These are phyloP conservation scores for Rotaria macrura DNA, from an alignment of 2,888 invertebrate species.

Conservation along the genomic window DNA sequence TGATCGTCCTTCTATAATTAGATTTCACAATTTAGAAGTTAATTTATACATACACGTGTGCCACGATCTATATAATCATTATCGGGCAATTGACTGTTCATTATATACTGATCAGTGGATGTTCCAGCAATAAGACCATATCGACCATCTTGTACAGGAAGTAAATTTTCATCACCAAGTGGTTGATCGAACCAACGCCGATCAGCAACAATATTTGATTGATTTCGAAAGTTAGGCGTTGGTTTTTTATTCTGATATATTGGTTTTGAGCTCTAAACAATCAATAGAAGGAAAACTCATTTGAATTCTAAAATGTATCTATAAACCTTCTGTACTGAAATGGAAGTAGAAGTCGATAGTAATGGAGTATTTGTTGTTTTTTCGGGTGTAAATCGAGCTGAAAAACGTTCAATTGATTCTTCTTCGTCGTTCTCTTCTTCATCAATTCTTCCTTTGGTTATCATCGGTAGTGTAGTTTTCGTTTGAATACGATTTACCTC, in stretches of 20 bases:
- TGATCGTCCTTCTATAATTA: not conserved
- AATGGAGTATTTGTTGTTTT: not conserved
- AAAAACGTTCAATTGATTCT: not conserved
- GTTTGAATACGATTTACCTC: not conserved
- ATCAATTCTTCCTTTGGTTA: not conserved
- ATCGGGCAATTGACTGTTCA: not conserved
- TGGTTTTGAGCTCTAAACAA: not conserved
- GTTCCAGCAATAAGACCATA: not conserved
- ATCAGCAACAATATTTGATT: not conserved
- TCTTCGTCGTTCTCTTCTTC: not conserved
- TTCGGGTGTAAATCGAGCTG: not conserved
- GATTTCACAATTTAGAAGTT: no score
- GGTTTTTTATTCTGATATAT: not conserved
- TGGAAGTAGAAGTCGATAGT: not conserved
- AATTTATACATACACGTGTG: not conserved
- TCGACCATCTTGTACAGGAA: not conserved
- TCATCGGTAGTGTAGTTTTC: no score
- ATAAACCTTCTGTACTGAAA: not conserved
- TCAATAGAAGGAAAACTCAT: not conserved
- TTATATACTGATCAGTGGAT: not conserved
- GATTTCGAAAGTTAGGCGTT: not conserved
- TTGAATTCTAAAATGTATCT: not conserved
- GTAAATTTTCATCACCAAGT: constrained; percentile 6
- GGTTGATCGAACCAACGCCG: constrained; percentile 15
- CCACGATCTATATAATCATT: no score